A percentile compares a stretch with the other conserved stretches of the same genome.
Evolutionary conservation across 2,888 invertebrate genomes (phyloP).

Genomic region (Bimastos eiseni): DNA sequence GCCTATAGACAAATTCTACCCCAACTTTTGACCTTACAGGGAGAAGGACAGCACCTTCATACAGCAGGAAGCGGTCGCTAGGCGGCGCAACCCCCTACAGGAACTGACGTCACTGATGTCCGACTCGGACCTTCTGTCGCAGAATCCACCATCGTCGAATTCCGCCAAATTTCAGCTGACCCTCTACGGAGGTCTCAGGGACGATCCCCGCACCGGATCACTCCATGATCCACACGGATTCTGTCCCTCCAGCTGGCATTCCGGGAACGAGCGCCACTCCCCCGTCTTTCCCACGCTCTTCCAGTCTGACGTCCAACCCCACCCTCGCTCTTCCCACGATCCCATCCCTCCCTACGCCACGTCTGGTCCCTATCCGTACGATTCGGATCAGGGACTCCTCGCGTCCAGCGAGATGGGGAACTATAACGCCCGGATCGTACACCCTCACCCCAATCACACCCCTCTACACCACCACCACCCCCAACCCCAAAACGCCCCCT

Average conservation of each 20-base stretch:
- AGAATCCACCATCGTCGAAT: not conserved
- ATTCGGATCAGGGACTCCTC: conserved; percentile 1
- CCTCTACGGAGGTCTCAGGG: not conserved
- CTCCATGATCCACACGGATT: conserved; percentile 44
- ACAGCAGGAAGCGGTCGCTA: conserved; percentile 49
- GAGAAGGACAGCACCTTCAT: conserved; percentile 54
- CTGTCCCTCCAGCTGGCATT: conserved; percentile 56
- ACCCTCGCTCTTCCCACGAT: conserved; percentile 45
- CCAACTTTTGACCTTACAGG: conserved; percentile 38
- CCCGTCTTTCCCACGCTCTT: conserved; percentile 53
- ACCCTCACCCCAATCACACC: not conserved
- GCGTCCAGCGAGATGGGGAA: not conserved
- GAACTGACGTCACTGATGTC: conserved; percentile 45
- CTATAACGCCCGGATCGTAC: not conserved
- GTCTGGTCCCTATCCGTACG: conserved; percentile 20
- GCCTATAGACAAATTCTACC: too few relatives aligned
- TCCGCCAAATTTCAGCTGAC: not conserved
- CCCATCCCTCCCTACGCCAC: not conserved
- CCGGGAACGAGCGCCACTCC: conserved; percentile 50
- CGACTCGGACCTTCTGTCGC: not conserved
- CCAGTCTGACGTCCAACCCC: conserved; percentile 48
- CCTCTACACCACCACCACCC: not conserved
- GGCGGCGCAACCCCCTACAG: conserved; percentile 47
- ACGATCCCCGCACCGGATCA: conserved; percentile 41
- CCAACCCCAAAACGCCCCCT: not conserved